Conservation (phyloP, 2,888 invertebrate genomes). For the Creontiades dilutus region DNA sequence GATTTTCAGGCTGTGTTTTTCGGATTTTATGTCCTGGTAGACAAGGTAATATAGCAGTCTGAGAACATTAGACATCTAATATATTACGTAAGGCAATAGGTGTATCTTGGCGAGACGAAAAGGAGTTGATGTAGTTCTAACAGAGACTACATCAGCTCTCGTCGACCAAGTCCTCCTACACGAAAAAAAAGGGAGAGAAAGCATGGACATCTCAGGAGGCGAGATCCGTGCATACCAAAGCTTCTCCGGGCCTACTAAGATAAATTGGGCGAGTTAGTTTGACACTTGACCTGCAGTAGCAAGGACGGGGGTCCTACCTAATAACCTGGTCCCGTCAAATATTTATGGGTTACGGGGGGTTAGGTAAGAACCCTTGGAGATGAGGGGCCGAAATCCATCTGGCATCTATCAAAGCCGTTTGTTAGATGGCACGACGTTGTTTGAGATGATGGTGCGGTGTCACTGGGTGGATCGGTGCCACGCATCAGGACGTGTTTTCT, state of each 20-base stretch:
- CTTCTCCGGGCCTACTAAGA: background rate
- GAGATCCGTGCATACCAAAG: background rate
- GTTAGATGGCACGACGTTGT: slow-evolving; percentile 22
- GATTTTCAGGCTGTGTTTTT: too few relatives aligned
- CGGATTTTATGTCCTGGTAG: too few relatives aligned
- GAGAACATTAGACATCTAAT: too few relatives aligned
- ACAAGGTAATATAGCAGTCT: too few relatives aligned
- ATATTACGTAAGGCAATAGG: too few relatives aligned
- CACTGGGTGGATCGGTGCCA: background rate
- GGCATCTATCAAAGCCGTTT: slow-evolving; percentile 50
- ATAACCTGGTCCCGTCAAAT: background rate
- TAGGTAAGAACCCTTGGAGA: slow-evolving; percentile 9
- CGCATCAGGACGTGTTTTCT: background rate
- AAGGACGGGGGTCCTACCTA: background rate
- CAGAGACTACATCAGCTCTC: background rate
- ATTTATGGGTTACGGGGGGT: slow-evolving; percentile 30
- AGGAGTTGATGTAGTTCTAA: background rate
- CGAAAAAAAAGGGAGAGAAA: slow-evolving; percentile 3
- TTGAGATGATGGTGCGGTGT: slow-evolving; percentile 19
- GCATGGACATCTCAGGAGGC: background rate
- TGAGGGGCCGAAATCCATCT: slow-evolving; percentile 16
- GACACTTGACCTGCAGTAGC: slow-evolving; percentile 12
- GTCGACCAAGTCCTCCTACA: background rate
- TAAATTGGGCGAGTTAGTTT: slow-evolving; percentile 18
- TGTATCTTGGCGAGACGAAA: background rate